Conservation (phyloP, 1,140 invertebrate genomes). For the Leptestheria dahalacensis region DNA sequence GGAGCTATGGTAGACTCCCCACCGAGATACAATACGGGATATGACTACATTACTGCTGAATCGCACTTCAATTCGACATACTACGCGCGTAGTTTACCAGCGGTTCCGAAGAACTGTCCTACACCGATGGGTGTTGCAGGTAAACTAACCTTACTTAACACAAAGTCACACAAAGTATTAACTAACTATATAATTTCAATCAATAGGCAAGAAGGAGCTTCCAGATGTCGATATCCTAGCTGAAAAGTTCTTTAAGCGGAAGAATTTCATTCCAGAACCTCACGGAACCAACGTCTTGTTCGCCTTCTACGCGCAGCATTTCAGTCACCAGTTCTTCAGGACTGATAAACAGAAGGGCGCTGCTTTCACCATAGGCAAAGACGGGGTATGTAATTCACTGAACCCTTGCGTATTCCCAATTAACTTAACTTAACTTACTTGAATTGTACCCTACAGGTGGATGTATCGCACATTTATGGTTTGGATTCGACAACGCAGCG, state of each 20-base stretch:
- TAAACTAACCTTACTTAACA: constrained; percentile 15
- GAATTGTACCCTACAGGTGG: constrained; percentile 25
- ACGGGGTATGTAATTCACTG: constrained; percentile 26
- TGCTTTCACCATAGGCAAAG: constrained; percentile 27
- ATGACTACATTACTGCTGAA: constrained; percentile 27
- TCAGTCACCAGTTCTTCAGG: constrained; percentile 34
- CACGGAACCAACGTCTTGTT: constrained; percentile 30
- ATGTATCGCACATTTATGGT: constrained; percentile 31
- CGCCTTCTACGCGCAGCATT: constrained; percentile 33
- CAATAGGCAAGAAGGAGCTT: constrained; percentile 18
- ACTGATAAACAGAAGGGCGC: constrained; percentile 28
- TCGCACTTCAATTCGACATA: constrained; percentile 26
- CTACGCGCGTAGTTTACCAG: constrained; percentile 28
- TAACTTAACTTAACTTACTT: background rate
- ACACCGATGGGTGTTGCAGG: constrained; percentile 29
- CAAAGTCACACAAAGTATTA: background rate
- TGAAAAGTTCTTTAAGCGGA: constrained; percentile 27
- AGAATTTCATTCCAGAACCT: constrained; percentile 29
- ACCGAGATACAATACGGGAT: constrained; percentile 20
- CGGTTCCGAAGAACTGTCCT: constrained; percentile 29
- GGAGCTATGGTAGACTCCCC: constrained; percentile 26
- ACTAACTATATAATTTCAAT: background rate
- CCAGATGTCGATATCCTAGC: constrained; percentile 19
- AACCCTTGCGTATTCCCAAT: background rate
- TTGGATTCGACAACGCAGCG: constrained; percentile 25